Conservation (phyloP, 2,113 vertebrate genomes). For the Pionites leucogaster region DNA sequence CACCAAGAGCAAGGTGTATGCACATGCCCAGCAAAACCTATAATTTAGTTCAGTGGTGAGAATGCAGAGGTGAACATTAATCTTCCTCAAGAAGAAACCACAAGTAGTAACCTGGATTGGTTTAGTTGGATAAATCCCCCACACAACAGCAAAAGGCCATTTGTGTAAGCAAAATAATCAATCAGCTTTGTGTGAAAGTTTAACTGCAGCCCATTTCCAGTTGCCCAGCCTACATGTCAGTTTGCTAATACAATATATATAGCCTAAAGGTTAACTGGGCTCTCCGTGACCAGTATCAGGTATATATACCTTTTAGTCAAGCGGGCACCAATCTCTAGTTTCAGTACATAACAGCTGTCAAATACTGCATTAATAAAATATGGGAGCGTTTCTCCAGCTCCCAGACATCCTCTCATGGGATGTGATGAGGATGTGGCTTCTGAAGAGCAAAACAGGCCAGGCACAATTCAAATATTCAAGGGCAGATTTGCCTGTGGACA, state of each 20-base stretch:
- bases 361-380: slow-evolving; percentile 67
- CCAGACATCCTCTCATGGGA: neutral
- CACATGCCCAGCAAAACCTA: neutral
- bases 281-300: slow-evolving; percentile 42
- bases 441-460: neutral
- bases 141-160: neutral
- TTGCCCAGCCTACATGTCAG: neutral
- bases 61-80: neutral
- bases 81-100: neutral
- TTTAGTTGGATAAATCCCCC: neutral
- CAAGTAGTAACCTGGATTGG: neutral
- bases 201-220: neutral
- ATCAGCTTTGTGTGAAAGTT: neutral
- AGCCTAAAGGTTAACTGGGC: slow-evolving; percentile 31
- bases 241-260: neutral
- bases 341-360: slow-evolving; percentile 73
- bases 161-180: neutral
- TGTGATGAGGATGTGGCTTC: neutral
- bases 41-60: neutral
- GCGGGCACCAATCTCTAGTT: slow-evolving; percentile 59
- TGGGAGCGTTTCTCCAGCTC: neutral
- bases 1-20: neutral
- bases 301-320: slow-evolving; percentile 36
- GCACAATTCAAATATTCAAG: neutral
- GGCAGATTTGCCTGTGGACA: neutral